phyloP scores from a whole-genome alignment of 1,140 invertebrate genomes.

The Megalonaias nervosa region DNA sequence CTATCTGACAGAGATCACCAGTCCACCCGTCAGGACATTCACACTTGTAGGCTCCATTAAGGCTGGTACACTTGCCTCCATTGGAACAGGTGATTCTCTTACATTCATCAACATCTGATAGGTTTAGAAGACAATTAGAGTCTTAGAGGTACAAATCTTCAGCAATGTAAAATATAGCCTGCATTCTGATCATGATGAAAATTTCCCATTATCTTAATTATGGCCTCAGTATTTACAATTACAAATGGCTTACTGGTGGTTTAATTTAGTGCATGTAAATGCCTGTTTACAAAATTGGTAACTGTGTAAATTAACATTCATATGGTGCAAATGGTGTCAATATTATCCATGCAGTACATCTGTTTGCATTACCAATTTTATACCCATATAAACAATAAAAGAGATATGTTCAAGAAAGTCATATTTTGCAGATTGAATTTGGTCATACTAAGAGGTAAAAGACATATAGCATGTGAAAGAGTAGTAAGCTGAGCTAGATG shows the following conservation, averaged over 20 bases:
- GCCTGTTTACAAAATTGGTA: not conserved
- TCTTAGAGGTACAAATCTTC: not conserved
- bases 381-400: too few relatives aligned
- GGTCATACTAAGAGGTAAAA: too few relatives aligned
- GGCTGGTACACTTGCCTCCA: constrained; percentile 23
- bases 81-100: constrained; percentile 18
- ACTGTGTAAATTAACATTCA: too few relatives aligned
- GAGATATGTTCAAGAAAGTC: too few relatives aligned
- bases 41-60: constrained; percentile 29
- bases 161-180: not conserved
- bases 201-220: not conserved
- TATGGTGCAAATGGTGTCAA: too few relatives aligned
- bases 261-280: not conserved
- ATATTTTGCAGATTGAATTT: too few relatives aligned
- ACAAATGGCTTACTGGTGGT: not conserved
- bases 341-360: too few relatives aligned
- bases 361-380: too few relatives aligned
- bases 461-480: too few relatives aligned
- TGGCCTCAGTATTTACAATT: not conserved
- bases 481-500: too few relatives aligned
- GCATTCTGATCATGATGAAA: not conserved
- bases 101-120: constrained; percentile 30
- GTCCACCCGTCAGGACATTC: constrained; percentile 24
- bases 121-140: not conserved
- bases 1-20: constrained; percentile 34